Evolutionary conservation across 2,888 invertebrate species (phyloP), one percentile per base, ranked within the genome.

Genomic region (Pilophorus perplexus): DNA sequence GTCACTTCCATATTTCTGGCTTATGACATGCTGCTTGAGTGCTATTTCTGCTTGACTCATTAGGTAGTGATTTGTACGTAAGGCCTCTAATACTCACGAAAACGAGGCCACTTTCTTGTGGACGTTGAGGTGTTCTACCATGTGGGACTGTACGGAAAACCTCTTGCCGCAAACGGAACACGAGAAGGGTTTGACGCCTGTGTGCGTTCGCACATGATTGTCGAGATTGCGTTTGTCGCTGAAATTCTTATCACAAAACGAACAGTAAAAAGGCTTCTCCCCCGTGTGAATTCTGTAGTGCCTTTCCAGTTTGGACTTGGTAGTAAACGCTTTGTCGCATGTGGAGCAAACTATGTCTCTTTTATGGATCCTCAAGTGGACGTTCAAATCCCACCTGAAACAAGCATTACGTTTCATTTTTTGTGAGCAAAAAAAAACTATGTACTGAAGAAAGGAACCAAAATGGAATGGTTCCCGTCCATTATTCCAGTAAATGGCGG

Each of bases 141-240:
- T 64, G 52, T 70, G 70, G 10, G 70, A 68, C 25, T 65, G 59
- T 6, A 68, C 67, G 10, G 60, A 52, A 44, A 70, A 70, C 10
- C 60, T 37, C 44, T 66, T 66, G 25, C 62, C 60, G 28, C 70
- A 71, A 18, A 68, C 28, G 8, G 62, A 37, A 40, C 71, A 71
- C 18, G 64, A 28, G 40, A 48, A 70, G 3, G 70, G 70, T 37
- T 75, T 74, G 22, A 73, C 74, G 4, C 75, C 73, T 0, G 75
- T 74, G 71, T 79, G 79, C 2, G 74, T 75, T 16, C 74, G 67
- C 48, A 73, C 72, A 64, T 79, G 79, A 2, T 76, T 75, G 18
- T 75, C 74, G 27, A 78, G 71, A 69, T 78, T 78, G n/a, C 77
- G 72, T 70, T 77, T 78, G 71, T 78, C 78, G 2, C 76, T 73